Evolutionary conservation across 1,140 invertebrate species (phyloP), one percentile per base, ranked within the genome.

Genomic region (Hylaeus volcanicus): DNA sequence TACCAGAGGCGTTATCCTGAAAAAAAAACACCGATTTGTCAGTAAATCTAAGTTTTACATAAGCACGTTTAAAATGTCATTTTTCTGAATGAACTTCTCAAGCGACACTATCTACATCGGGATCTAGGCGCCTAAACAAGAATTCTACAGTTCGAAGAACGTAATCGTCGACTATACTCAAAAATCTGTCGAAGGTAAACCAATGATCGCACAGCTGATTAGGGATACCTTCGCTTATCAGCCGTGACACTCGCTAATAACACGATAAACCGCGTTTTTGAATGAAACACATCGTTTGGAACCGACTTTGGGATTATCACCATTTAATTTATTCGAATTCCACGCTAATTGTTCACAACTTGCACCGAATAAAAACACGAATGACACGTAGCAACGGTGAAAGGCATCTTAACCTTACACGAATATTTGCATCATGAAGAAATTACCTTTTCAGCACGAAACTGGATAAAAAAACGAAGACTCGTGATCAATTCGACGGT

Each of bases 361-460:
- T 1, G 5, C 3, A 14, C 6, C 8, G 39, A 56, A 39, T 66
- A 76, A 77, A 84, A 85, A 72, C n/a, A 64, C 6, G 39, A 79
- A 65, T 88, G 85, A 89, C 88, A 88, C 86, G 87, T 87, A 85
- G 71, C 80, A 79, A 70, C 8, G 6, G 26, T 58, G 63, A 69
- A 70, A 63, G 75, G 6, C 15, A 6, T 2, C 63, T 79, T 79
- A 86, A 86, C 83, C 85, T 79, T 39, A 63, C 55, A 74, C 2
- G 5, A 14, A 41, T 15, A 2, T 37, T n/a, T 68, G 6, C 11
- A 8, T 1, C 0, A 8, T 39, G 1, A 60, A 11, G 5, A n/a
- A 65, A 48, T 74, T 71, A 78, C 80, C 74, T 86, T 72, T 55
- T 39, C 3, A 3, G 39, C 60, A 11, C 9, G n/a, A 63, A 61